These are phyloP conservation scores for Cynoglossus semilaevis DNA, from an alignment of 2,113 vertebrate genomes.

Conservation along the genomic window DNA sequence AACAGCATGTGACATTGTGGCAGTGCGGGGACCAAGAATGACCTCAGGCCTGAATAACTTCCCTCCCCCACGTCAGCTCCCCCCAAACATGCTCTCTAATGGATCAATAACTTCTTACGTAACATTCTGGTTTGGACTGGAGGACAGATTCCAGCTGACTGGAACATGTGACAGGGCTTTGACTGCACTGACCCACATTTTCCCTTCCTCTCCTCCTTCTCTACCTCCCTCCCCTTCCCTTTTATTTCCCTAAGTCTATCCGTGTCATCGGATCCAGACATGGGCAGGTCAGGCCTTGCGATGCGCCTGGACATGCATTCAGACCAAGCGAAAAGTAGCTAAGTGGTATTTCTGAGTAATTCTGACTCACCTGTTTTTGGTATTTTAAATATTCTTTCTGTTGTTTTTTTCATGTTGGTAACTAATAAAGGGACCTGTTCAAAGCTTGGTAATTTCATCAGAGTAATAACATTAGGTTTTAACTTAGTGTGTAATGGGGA, in stretches of 20 bases:
- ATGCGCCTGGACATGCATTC: constrained; percentile 47
- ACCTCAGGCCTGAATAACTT: constrained; percentile 11
- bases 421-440: neutral
- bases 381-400: too few relatives aligned
- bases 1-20: constrained; percentile 45
- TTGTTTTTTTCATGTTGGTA: neutral
- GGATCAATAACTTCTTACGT: constrained; percentile 77
- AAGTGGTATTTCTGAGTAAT: constrained; percentile 12
- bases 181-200: constrained; percentile 74
- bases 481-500: neutral
- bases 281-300: constrained; percentile 38
- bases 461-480: too few relatives aligned
- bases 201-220: constrained; percentile 37
- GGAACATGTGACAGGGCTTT: constrained; percentile 73
- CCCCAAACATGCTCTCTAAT: constrained; percentile 41
- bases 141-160: constrained; percentile 75
- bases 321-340: constrained; percentile 28
- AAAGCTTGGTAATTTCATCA: neutral
- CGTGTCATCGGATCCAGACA: constrained; percentile 42
- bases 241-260: neutral
- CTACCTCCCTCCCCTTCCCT: constrained; percentile 8
- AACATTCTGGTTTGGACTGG: constrained; percentile 71
- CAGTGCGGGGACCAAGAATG: constrained; percentile 43
- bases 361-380: neutral
- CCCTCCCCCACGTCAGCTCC: constrained; percentile 20